A percentile compares a stretch with the other conserved stretches of the same genome.
phyloP scores from a whole-genome alignment of 2,888 invertebrate genomes.

The Lasius platythorax region DNA sequence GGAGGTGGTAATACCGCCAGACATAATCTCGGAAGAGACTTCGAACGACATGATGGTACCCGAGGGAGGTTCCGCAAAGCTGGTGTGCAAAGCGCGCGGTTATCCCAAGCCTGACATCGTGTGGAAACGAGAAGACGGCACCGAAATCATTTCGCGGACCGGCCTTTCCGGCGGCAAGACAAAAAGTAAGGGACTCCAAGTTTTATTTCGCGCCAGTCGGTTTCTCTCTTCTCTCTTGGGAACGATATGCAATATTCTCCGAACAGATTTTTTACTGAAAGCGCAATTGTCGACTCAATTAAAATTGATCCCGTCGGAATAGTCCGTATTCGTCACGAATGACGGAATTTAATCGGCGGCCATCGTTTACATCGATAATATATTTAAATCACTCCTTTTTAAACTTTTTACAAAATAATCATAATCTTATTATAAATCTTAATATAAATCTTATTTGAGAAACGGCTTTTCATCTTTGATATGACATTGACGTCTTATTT shows the following conservation, averaged over 20 bases:
- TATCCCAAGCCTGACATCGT: constrained; percentile 94
- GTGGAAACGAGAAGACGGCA: constrained; percentile 95
- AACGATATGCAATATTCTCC: neutral
- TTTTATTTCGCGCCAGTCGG: constrained; percentile 28
- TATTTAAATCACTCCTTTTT: neutral
- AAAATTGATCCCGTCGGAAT: constrained; percentile 20
- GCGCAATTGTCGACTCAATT: constrained; percentile 21
- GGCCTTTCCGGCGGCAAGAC: constrained; percentile 91
- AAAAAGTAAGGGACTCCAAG: constrained; percentile 87
- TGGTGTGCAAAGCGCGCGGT: constrained; percentile 94
- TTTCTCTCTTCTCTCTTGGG: neutral
- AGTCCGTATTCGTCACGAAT: neutral
- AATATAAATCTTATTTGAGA: neutral
- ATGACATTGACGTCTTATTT: neutral
- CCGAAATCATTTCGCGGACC: constrained; percentile 92
- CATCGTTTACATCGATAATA: neutral
- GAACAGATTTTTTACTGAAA: constrained; percentile 6
- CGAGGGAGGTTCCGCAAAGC: constrained; percentile 95
- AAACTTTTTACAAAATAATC: neutral
- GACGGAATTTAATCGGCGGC: neutral
- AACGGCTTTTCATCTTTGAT: neutral
- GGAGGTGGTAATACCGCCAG: constrained; percentile 97
- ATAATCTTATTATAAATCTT: too few species aligned
- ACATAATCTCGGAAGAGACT: constrained; percentile 95
- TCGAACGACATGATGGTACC: constrained; percentile 98